Base-by-base conservation (phyloP, 2,797 vertebrate genomes). In the Danio tinwini region DNA sequence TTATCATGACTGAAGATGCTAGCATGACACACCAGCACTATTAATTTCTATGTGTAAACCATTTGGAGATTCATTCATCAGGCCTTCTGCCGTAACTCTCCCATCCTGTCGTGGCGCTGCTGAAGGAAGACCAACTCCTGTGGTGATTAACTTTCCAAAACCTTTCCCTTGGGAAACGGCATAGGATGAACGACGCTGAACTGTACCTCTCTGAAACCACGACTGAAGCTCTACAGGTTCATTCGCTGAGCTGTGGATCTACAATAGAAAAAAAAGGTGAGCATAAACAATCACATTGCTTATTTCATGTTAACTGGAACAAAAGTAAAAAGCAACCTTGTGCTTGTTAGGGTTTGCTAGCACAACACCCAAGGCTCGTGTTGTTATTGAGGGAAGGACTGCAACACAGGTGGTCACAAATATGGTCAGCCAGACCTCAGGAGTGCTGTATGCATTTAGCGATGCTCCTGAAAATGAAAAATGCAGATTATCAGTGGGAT, bases 111-210 rank as follows among this genome's bases (percentile, higher is more conserved):
- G 19, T 0, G 77, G 52, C 7, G 29, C 70, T 12, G 78, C 52
- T 67, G 55, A 84, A 44, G 4, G 82, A 56, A 85, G 72, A 42
- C 67, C 56, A 2, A 81, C 79, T 37, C 85, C 86, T 3, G 92
- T 89, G 2, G 91, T 89, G 87, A 96, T 95, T 81, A 95, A 89
- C 14, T 88, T 82, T 0, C 93, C 93, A 0, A 93, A 91, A 52
- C 94, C 94, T 14, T 90, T 89, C 16, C 83, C 92, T 89, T 96
- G 95, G 14, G 95, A 96, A 87, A 97, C 88, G 17, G 94, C 94
- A 0, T 96, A 96, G 53, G 95, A 93, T 19, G 96, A 97, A 7
- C 90, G 93, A 2, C 93, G 90, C n/a, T 5, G 13, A 2, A 87
- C 42, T 0, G 90, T 82, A 6, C 82, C 76, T 0, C 92, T 86